Evolutionary conservation across 2,888 invertebrate genomes (phyloP).

Genomic region (Tortricodes alternella): DNA sequence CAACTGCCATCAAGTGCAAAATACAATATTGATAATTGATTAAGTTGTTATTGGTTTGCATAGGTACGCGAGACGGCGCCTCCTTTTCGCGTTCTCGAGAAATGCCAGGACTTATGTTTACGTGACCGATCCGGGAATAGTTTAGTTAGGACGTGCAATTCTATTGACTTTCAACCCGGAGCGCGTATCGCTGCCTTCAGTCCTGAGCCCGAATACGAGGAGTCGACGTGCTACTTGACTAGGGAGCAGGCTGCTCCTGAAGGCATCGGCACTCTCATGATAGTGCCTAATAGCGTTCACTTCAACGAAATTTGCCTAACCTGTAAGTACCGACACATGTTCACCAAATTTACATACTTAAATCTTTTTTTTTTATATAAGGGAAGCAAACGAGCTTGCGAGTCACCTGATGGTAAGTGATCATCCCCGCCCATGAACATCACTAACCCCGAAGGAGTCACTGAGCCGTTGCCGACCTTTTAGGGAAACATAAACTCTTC

Average conservation of each 20-base stretch:
- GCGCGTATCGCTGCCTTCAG: constrained; percentile 92
- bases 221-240: constrained; percentile 93
- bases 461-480: too few species aligned
- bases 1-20: neutral
- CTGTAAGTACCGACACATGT: constrained; percentile 85
- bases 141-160: constrained; percentile 92
- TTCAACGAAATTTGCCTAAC: constrained; percentile 95
- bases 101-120: constrained; percentile 93
- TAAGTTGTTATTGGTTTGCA: constrained; percentile 19
- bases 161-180: constrained; percentile 95
- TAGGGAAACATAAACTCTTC: too few species aligned
- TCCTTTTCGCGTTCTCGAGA: constrained; percentile 93
- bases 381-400: too few species aligned
- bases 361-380: too few species aligned
- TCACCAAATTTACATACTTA: too few species aligned
- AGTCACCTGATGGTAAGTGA: too few species aligned
- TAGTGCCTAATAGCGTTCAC: constrained; percentile 94
- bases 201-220: constrained; percentile 92
- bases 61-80: constrained; percentile 91
- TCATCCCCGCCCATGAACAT: too few species aligned
- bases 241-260: constrained; percentile 93
- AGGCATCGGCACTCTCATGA: constrained; percentile 93
- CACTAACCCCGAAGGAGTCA: too few species aligned
- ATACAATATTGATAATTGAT: neutral
- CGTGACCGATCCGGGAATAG: constrained; percentile 92